Base-by-base conservation (phyloP, 2,888 invertebrate genomes). In the Onchidella celtica region DNA sequence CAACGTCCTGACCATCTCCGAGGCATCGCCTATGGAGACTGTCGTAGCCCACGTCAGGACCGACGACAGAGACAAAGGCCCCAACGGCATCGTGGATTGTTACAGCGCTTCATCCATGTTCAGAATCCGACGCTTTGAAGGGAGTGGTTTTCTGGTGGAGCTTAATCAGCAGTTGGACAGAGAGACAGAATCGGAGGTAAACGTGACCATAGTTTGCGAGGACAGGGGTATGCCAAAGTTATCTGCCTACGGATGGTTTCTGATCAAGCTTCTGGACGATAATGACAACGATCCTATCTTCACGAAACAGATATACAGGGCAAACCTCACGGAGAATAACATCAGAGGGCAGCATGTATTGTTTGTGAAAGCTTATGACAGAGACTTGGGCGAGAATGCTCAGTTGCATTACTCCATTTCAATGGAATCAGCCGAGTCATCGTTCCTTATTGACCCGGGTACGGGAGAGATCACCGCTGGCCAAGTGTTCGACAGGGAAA, bases 211-310 rank as follows among this genome's bases (percentile, higher is more conserved):
- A 6, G 75, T 84, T 9, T 92, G 92, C 73, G 84, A 86, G 24
- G 92, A 92, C 86, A 74, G 79, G 3, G 92, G 92, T 0, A 78
- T 65, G 4, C 89, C 90, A 0, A 85, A 88, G 2, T 83, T 88
- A 73, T 81, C 86, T 4, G 87, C 88, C 29, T 61, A 74, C 3
- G 87, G 88, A 21, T 84, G 83, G 70, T 87, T 92, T 65, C 75
- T 84, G 14, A 87, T 92, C 17, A 84, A 86, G 65, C 88, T 92
- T 4, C 76, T 83, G 6, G 92, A 92, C 83, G 84, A 87, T 57
- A 92, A 92, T 84, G 92, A 92, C 85, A 89, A 92, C 83, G 70
- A 83, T 2, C 92, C 92, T 0, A 69, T 85, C 27, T 92, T 92
- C 81, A 83, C 84, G 2, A 82, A 87, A 63, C 38, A 83, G 4